Conservation (phyloP, 2,888 invertebrate species). For the Lysandra coridon region DNA sequence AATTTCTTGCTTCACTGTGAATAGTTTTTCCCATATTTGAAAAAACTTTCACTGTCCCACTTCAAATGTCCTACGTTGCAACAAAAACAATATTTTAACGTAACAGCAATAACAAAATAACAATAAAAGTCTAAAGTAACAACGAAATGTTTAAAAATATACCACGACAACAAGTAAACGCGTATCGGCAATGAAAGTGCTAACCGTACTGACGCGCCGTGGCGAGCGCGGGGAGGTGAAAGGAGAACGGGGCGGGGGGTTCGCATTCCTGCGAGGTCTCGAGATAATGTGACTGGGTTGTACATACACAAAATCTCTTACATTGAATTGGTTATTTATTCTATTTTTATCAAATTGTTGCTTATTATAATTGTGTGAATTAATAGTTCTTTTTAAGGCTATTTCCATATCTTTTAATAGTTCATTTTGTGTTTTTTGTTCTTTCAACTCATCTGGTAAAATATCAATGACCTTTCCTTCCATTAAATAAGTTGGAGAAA, state of each 20-base stretch:
- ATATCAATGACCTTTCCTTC: too few relatives aligned
- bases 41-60: too few relatives aligned
- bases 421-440: too few relatives aligned
- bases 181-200: slow-evolving; percentile 31
- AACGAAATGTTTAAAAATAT: slow-evolving; percentile 25
- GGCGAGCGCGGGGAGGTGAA: slow-evolving; percentile 31
- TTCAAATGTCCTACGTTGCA: too few relatives aligned
- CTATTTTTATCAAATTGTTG: slow-evolving; percentile 38
- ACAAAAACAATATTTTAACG: too few relatives aligned
- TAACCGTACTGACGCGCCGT: slow-evolving; percentile 24
- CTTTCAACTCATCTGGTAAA: too few relatives aligned
- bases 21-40: too few relatives aligned
- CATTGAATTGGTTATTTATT: slow-evolving; percentile 35
- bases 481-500: too few relatives aligned
- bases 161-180: slow-evolving; percentile 6
- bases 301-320: slow-evolving; percentile 36
- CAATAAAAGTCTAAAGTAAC: slow-evolving; percentile 30
- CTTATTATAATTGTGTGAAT: slow-evolving; percentile 39
- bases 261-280: slow-evolving; percentile 36
- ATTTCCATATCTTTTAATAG: slow-evolving; percentile 34
- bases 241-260: slow-evolving; percentile 34
- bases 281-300: not conserved
- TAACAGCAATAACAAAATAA: too few relatives aligned
- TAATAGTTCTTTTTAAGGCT: slow-evolving; percentile 37
- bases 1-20: too few relatives aligned